Evolutionary conservation across 2,888 invertebrate species (phyloP).

Genomic region (Caenorhabditis sulstoni): DNA sequence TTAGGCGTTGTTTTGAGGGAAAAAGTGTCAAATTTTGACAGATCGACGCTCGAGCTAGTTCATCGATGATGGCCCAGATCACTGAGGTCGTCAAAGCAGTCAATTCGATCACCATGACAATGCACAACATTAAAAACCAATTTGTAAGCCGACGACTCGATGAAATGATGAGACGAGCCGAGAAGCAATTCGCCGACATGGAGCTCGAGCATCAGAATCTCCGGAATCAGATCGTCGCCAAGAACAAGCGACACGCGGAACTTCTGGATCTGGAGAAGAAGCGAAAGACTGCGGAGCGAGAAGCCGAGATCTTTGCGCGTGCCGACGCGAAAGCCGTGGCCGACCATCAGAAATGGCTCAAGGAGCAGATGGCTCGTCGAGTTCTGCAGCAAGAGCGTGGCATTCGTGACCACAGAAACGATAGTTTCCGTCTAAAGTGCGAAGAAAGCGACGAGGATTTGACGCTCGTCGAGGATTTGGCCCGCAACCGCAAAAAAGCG

Average conservation of each 20-base stretch:
- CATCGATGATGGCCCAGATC: not conserved
- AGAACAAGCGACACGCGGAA: not conserved
- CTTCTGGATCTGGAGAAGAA: too few relatives aligned
- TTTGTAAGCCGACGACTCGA: not conserved
- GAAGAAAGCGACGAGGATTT: not conserved
- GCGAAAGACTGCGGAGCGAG: too few relatives aligned
- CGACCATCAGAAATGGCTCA: not conserved
- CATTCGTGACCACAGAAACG: not conserved
- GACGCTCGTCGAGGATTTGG: not conserved
- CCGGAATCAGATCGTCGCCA: not conserved
- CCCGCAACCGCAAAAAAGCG: not conserved
- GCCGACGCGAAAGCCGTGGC: too few relatives aligned
- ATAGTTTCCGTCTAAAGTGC: not conserved
- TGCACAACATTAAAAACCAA: constrained; percentile 14
- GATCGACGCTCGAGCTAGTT: not conserved
- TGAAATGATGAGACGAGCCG: not conserved
- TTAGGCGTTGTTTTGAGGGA: too few relatives aligned
- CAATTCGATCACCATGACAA: constrained; percentile 1
- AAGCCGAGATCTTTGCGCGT: too few relatives aligned
- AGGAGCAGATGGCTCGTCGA: constrained; percentile 1
- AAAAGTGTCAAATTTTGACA: too few relatives aligned
- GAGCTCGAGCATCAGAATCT: not conserved
- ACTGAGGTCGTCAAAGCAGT: not conserved
- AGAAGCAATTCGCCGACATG: too few relatives aligned
- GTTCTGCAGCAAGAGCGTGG: not conserved